phyloP scores from a whole-genome alignment of 2,113 vertebrate genomes.

The Galeopterus variegatus region DNA sequence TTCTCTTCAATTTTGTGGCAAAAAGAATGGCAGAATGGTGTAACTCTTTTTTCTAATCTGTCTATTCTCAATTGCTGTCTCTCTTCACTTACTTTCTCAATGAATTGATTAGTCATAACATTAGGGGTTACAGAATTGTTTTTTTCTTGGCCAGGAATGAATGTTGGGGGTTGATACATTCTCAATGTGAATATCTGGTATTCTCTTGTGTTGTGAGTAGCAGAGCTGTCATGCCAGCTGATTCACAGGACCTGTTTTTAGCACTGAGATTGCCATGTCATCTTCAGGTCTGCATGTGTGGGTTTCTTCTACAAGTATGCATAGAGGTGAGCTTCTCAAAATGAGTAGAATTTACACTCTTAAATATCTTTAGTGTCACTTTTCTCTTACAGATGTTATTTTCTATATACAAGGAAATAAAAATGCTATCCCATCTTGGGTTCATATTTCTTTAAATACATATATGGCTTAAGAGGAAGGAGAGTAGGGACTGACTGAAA shows the following conservation, averaged over 20 bases:
- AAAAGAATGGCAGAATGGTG: not conserved
- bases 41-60: constrained; percentile 79
- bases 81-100: constrained; percentile 64
- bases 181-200: not conserved
- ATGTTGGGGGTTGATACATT: not conserved
- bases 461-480: not conserved
- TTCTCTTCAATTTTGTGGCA: constrained; percentile 39
- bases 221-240: not conserved
- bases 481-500: not conserved
- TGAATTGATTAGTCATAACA: constrained; percentile 43
- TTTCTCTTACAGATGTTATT: not conserved
- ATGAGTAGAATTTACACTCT: not conserved
- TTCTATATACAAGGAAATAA: constrained; percentile 26
- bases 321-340: not conserved
- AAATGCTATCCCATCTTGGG: not conserved
- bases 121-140: not conserved
- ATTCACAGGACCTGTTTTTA: not conserved
- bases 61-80: constrained; percentile 77
- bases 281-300: not conserved
- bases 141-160: not conserved
- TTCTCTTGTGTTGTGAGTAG: not conserved
- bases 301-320: not conserved
- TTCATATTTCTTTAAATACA: not conserved
- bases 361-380: not conserved
- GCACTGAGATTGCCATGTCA: not conserved